A percentile compares a stretch with the other conserved stretches of the same genome.
Conservation (phyloP, 2,797 vertebrate species). For the Diceros bicornis region DNA sequence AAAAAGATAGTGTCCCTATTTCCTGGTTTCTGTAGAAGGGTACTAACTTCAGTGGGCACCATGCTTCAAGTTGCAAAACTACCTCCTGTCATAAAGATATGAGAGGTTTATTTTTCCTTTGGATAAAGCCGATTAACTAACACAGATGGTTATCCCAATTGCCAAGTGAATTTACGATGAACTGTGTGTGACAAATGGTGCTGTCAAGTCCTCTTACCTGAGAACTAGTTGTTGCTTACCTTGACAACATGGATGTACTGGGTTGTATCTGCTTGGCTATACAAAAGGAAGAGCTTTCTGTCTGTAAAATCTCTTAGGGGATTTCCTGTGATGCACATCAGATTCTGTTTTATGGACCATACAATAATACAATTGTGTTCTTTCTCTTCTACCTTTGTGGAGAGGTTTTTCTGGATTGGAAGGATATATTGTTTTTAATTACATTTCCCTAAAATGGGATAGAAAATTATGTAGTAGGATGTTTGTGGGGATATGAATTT, state of each 20-base stretch:
- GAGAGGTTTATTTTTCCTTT: background rate
- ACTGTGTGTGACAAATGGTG: background rate
- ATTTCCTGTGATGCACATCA: background rate
- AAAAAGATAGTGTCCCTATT: background rate
- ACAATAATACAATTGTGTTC: background rate
- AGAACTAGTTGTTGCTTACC: background rate
- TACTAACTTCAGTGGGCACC: background rate
- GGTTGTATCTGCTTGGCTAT: background rate
- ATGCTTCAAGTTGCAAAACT: background rate
- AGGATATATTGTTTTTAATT: conserved; percentile 13
- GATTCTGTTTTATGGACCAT: background rate
- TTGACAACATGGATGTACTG: background rate
- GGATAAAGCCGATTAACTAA: background rate
- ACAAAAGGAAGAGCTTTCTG: background rate
- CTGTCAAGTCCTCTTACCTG: background rate
- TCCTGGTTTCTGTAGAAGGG: background rate
- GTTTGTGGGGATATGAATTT: background rate
- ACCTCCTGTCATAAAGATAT: background rate
- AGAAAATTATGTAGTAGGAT: background rate
- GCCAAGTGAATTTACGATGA: background rate
- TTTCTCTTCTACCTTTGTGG: background rate
- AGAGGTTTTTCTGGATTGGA: background rate
- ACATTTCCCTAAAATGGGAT: background rate
- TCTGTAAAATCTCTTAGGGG: background rate
- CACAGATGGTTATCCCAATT: background rate